These are phyloP conservation scores for Crypturellus undulatus DNA, from an alignment of 2,113 vertebrate genomes.

Conservation along the genomic window DNA sequence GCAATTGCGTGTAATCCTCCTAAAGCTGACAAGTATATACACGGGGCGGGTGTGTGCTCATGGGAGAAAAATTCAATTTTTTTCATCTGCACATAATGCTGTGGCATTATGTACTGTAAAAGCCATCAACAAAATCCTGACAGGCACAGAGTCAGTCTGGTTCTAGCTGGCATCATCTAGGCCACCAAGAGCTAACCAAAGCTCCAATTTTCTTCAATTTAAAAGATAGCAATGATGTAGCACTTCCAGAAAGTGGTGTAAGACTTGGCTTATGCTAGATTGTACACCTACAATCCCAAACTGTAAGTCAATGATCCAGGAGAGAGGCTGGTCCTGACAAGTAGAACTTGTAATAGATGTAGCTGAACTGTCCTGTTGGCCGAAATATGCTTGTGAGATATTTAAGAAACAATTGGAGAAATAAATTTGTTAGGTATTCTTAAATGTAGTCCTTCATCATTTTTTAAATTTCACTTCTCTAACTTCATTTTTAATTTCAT, in stretches of 20 bases:
- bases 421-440: not conserved
- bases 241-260: fast-evolving
- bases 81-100: not conserved
- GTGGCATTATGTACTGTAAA: not conserved
- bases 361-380: not conserved
- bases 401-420: not conserved
- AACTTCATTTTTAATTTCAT: not conserved
- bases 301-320: not conserved
- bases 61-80: not conserved
- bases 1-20: not conserved
- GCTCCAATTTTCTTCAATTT: not conserved
- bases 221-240: not conserved
- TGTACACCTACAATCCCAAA: fast-evolving
- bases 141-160: not conserved
- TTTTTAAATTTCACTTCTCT: not conserved
- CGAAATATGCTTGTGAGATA: not conserved
- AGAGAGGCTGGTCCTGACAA: not conserved
- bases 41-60: not conserved
- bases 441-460: not conserved
- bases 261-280: not conserved
- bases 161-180: not conserved
- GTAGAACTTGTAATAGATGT: not conserved
- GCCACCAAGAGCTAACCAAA: not conserved
- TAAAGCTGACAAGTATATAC: not conserved
- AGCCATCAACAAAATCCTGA: not conserved